A percentile compares a stretch with the other conserved stretches of the same genome.
These are phyloP conservation scores for Cheumatopsyche charites DNA, from an alignment of 1,140 invertebrate genomes.

Conservation along the genomic window DNA sequence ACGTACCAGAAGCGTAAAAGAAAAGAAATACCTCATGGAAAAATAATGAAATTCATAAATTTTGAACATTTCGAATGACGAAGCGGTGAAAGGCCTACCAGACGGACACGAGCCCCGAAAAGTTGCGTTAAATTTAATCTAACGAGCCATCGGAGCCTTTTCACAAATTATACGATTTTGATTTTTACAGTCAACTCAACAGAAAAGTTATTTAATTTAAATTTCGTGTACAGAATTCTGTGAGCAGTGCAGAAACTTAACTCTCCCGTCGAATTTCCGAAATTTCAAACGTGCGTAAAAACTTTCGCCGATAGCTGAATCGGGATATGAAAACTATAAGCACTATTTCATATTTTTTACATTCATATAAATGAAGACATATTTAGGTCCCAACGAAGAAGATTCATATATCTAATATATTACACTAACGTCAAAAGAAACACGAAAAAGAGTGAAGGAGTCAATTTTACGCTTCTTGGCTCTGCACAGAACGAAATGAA, in stretches of 20 bases:
- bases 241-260: not conserved
- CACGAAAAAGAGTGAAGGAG: slow-evolving; percentile 34
- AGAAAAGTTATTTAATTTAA: slow-evolving; percentile 19
- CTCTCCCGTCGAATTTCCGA: not conserved
- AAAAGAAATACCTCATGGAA: too few relatives aligned
- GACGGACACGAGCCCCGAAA: not conserved
- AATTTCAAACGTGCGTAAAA: too few relatives aligned
- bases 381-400: not conserved
- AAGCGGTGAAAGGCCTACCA: too few relatives aligned
- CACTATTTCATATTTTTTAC: not conserved
- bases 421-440: slow-evolving; percentile 27
- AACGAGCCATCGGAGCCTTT: not conserved
- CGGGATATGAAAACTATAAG: not conserved
- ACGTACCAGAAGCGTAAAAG: too few relatives aligned
- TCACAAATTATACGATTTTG: slow-evolving; percentile 13
- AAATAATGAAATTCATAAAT: too few relatives aligned
- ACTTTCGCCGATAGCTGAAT: too few relatives aligned
- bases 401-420: slow-evolving; percentile 32
- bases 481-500: slow-evolving; percentile 34
- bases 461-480: slow-evolving; percentile 41
- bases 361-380: slow-evolving; percentile 19
- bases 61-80: too few relatives aligned
- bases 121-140: not conserved
- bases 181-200: slow-evolving; percentile 1
- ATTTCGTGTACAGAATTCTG: slow-evolving; percentile 12